phyloP scores from a whole-genome alignment of 2,797 vertebrate species.

The Pristis pectinata region DNA sequence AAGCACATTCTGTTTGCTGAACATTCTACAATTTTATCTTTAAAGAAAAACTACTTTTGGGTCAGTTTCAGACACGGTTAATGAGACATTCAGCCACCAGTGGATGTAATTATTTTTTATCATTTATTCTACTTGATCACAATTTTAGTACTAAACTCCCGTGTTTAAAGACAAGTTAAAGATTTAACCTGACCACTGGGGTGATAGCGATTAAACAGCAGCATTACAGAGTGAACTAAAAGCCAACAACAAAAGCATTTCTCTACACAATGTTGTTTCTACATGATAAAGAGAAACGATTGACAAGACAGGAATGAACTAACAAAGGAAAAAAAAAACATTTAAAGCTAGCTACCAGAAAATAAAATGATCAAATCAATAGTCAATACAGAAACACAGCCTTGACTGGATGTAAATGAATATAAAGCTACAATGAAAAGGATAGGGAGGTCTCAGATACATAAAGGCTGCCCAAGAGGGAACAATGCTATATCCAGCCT shows the following conservation, averaged over 20 bases:
- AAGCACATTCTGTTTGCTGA: not conserved
- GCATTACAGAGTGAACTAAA: not conserved
- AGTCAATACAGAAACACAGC: not conserved
- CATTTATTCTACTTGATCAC: not conserved
- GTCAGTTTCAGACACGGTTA: not conserved
- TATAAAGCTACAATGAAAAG: not conserved
- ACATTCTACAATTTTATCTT: not conserved
- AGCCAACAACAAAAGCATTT: not conserved
- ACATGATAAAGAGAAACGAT: not conserved
- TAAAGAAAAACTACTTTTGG: not conserved
- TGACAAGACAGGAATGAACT: not conserved
- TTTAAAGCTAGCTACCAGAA: not conserved
- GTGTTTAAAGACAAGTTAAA: not conserved
- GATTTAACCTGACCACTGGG: not conserved
- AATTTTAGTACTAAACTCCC: not conserved
- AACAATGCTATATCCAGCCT: not conserved
- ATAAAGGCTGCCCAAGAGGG: not conserved
- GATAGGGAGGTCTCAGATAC: constrained; percentile 8
- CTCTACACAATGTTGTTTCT: not conserved
- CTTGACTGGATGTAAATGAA: not conserved
- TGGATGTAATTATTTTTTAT: not conserved
- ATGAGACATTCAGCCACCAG: not conserved
- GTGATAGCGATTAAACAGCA: not conserved
- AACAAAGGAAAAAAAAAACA: not conserved
- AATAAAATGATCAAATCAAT: not conserved